Conservation (phyloP, 2,113 vertebrate genomes). For the Oenanthe oenanthe region DNA sequence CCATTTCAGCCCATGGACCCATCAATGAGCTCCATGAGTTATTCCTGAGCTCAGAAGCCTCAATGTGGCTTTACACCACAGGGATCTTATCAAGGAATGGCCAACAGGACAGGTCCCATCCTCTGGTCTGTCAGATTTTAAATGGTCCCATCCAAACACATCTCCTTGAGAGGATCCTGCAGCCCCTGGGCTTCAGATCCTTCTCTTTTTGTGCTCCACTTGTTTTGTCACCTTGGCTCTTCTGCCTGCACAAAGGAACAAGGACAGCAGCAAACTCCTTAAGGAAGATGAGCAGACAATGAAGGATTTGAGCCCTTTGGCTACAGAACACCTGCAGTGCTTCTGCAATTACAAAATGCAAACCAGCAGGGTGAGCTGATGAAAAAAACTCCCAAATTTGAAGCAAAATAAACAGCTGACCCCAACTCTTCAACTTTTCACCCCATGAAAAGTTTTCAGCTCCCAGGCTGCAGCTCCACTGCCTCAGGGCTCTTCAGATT, state of each 20-base stretch:
- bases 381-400: not conserved
- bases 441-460: not conserved
- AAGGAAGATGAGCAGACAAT: not conserved
- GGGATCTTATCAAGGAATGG: not conserved
- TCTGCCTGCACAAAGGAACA: not conserved
- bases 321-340: not conserved
- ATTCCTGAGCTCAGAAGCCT: not conserved
- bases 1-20: not conserved
- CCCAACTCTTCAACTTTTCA: not conserved
- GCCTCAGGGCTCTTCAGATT: too few relatives aligned
- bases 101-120: not conserved
- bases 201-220: not conserved
- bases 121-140: not conserved
- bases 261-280: not conserved
- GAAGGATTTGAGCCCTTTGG: not conserved
- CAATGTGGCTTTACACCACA: not conserved
- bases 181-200: not conserved
- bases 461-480: not conserved
- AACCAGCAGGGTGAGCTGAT: not conserved
- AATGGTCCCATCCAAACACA: not conserved
- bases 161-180: not conserved
- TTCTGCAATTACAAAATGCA: not conserved
- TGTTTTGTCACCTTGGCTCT: accelerated
- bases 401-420: not conserved
- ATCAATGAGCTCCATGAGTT: not conserved